Percentiles rank a stretch among this genome's conserved stretches.
phyloP scores from a whole-genome alignment of 2,797 vertebrate species.

The Sylvilagus floridanus region DNA sequence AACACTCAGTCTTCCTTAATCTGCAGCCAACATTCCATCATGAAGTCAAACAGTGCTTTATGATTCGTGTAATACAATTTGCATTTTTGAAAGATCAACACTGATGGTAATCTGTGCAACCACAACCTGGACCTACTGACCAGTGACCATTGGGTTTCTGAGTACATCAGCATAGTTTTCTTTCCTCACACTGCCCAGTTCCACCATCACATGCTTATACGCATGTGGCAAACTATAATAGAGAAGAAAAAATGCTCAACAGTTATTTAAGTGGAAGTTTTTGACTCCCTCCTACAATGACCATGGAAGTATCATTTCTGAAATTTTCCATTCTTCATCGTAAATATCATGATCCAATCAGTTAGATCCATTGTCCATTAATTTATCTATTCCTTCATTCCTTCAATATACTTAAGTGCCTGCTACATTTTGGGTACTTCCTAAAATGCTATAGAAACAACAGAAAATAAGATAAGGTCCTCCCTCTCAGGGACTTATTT shows the following conservation, averaged over 20 bases:
- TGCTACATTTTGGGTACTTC: background rate
- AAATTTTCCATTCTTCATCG: slow-evolving; percentile 15
- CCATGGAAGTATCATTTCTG: background rate
- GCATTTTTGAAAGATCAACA: background rate
- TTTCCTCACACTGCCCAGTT: background rate
- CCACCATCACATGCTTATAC: background rate
- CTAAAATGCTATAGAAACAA: background rate
- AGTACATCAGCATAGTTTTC: background rate
- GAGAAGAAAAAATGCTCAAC: background rate
- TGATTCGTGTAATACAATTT: background rate
- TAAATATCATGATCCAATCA: background rate
- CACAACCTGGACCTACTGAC: background rate
- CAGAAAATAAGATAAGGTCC: slow-evolving; percentile 11
- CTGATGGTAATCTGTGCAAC: background rate
- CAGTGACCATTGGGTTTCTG: background rate
- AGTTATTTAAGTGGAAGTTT: background rate
- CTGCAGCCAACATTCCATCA: background rate
- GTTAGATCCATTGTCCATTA: background rate
- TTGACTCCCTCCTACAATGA: background rate
- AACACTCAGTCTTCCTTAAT: background rate
- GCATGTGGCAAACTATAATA: background rate
- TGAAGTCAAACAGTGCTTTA: background rate
- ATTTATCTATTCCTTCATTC: background rate
- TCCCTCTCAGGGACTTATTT: background rate
- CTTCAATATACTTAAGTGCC: background rate